Conservation (phyloP, 2,797 vertebrate species). For the Myotis myotis region DNA sequence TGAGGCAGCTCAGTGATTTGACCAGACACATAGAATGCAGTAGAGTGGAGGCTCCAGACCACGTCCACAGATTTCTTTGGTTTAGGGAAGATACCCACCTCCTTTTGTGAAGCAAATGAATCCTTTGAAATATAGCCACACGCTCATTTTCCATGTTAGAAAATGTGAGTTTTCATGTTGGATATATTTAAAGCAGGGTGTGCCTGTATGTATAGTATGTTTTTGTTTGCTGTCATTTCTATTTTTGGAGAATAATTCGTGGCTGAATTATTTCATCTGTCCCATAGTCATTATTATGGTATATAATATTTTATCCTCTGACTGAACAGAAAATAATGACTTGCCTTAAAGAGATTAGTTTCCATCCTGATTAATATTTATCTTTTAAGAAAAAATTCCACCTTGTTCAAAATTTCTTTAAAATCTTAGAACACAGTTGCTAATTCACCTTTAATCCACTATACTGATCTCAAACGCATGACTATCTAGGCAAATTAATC, state of each 20-base stretch:
- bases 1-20: background rate
- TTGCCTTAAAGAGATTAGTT: conserved; percentile 7
- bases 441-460: conserved; percentile 22
- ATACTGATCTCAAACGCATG: background rate
- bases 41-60: background rate
- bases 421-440: conserved; percentile 5
- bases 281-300: background rate
- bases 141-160: background rate
- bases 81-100: background rate
- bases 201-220: background rate
- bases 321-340: background rate
- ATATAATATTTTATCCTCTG: background rate
- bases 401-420: conserved; percentile 28
- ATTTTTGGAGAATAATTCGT: background rate
- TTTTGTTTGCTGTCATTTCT: background rate
- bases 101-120: background rate
- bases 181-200: background rate
- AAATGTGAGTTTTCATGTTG: conserved; percentile 12
- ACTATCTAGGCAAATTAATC: background rate
- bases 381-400: background rate
- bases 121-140: background rate
- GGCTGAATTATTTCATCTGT: background rate
- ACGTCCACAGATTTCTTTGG: background rate
- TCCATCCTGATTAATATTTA: conserved; percentile 9
- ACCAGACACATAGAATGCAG: background rate